These are phyloP conservation scores for Drosophila peninsularis DNA, from an alignment of 2,888 invertebrate genomes.

Conservation along the genomic window DNA sequence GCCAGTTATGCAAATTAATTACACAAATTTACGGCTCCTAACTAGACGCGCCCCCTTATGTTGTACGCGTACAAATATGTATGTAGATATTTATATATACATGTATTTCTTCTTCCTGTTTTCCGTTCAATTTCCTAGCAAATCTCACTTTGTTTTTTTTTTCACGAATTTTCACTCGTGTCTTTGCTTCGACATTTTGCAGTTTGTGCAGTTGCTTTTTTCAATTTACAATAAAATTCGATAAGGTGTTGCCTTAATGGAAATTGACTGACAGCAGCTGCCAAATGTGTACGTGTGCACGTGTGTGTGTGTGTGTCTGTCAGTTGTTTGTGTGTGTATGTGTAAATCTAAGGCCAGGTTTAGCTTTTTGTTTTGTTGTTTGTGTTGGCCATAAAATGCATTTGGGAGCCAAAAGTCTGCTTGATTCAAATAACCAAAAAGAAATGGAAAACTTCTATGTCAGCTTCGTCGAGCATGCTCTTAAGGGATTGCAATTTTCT, in stretches of 20 bases:
- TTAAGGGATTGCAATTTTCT: neutral
- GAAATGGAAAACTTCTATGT: neutral
- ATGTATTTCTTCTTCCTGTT: neutral
- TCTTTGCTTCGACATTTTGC: slow-evolving; percentile 48
- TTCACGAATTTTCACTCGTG: slow-evolving; percentile 10
- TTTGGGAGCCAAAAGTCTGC: slow-evolving; percentile 24
- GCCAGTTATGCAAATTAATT: slow-evolving; percentile 75
- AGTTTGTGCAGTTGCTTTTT: slow-evolving; percentile 65
- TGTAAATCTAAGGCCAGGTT: slow-evolving; percentile 56
- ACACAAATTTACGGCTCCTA: slow-evolving; percentile 29
- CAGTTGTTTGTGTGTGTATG: slow-evolving; percentile 18
- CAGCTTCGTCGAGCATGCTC: neutral
- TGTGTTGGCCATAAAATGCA: slow-evolving; percentile 45
- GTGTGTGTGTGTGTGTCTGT: slow-evolving; percentile 20
- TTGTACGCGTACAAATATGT: too few species aligned
- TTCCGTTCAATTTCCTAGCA: slow-evolving; percentile 47
- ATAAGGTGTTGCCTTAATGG: slow-evolving; percentile 81
- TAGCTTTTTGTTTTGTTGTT: slow-evolving; percentile 37
- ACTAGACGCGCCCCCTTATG: neutral
- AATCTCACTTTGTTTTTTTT: slow-evolving; percentile 37
- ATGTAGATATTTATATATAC: too few species aligned
- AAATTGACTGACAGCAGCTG: slow-evolving; percentile 78
- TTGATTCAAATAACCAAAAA: slow-evolving; percentile 22
- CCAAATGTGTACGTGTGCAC: slow-evolving; percentile 56
- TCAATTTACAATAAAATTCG: slow-evolving; percentile 80